Base-by-base conservation (phyloP, 2,888 invertebrate species). In the Sinodicranocentrus sp. region DNA sequence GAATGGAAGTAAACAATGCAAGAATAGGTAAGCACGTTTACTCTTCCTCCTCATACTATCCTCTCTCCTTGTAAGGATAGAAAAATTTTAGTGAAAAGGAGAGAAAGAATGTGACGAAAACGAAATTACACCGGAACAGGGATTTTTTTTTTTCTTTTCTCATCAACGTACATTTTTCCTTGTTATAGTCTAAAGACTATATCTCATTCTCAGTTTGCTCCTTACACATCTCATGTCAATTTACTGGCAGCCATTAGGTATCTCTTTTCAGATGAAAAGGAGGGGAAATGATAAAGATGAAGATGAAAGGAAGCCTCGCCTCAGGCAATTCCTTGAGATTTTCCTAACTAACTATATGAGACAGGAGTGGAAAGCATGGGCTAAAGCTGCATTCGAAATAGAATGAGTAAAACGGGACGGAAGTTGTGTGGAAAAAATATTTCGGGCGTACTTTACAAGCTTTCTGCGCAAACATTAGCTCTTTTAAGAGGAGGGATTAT, bases 181-280 rank as follows among this genome's bases (percentile, higher is more conserved):
- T n/a, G n/a, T n/a, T n/a, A n/a, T n/a, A n/a, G n/a, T n/a, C n/a
- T n/a, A n/a, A n/a, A n/a, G n/a, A n/a, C n/a, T n/a, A n/a, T n/a
- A n/a, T n/a, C n/a, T n/a, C n/a, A n/a, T n/a, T n/a, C n/a, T n/a
- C n/a, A n/a, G n/a, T n/a, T n/a, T n/a, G 39, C 72, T 71, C 59
- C 63, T 63, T 39, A 43, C 73, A 73, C 75, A 75, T 75, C 75
- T 25, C 63, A 59, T 57, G 63, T 75, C 75, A 75, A 75, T 75
- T 75, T 61, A 33, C 43, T 5, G 57, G n/a, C 57, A 21, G 25
- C 43, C 33, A 63, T 61, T 48, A 61, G 44, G 63, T 48, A 54
- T 57, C 57, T 72, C 54, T 26, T 28, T 17, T 54, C n/a, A 17
- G 26, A 48, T 28, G 63, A 63, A 28, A 28, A 28, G 63, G n/a